Conservation (phyloP, 2,888 invertebrate genomes). For the Dryobota labecula region DNA sequence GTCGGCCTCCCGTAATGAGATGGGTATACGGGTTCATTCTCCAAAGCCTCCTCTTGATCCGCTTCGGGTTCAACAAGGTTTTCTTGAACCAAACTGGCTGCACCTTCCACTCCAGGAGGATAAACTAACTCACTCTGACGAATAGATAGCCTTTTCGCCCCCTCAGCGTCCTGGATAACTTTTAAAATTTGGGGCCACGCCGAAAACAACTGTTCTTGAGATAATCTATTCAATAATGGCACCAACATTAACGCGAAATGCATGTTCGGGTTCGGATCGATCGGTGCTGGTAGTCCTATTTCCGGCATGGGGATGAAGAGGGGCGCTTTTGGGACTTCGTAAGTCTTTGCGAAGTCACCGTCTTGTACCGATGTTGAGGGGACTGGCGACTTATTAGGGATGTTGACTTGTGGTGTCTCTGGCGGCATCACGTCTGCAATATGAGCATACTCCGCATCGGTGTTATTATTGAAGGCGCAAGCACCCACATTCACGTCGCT, state of each 20-base stretch:
- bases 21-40: background rate
- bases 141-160: background rate
- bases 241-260: conserved; percentile 1
- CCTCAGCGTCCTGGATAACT: background rate
- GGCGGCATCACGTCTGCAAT: background rate
- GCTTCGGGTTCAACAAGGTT: too few species aligned
- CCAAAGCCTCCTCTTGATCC: background rate
- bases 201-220: background rate
- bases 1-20: conserved; percentile 8
- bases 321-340: background rate
- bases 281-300: background rate
- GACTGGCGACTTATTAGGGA: background rate
- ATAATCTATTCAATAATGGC: background rate
- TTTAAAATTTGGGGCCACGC: background rate
- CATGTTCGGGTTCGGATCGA: background rate
- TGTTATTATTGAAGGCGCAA: background rate
- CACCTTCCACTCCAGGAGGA: background rate
- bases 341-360: background rate
- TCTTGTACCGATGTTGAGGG: background rate
- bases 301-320: background rate
- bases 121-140: background rate
- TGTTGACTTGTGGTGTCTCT: background rate
- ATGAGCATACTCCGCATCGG: background rate
- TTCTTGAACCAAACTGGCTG: background rate
- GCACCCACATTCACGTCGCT: background rate